Conservation (phyloP, 2,797 vertebrate species). For the Eospalax fontanierii region DNA sequence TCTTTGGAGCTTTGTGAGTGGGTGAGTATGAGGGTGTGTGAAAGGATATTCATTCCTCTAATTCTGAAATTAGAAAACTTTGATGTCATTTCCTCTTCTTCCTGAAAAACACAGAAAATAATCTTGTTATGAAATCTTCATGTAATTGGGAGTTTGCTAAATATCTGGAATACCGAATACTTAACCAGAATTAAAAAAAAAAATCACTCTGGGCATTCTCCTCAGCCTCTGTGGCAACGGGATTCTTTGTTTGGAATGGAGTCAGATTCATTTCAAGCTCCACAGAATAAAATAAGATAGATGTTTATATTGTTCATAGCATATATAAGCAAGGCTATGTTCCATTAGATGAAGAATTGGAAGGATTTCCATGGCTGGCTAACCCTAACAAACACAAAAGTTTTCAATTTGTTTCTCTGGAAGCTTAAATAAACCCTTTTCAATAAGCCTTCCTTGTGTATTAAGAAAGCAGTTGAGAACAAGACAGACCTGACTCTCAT, state of each 20-base stretch:
- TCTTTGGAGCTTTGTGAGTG: neutral
- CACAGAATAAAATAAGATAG: neutral
- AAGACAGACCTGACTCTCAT: neutral
- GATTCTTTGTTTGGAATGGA: neutral
- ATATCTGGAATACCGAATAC: neutral
- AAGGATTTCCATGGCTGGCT: neutral
- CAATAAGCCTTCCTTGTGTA: neutral
- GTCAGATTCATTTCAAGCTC: neutral
- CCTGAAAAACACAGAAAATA: slow-evolving; percentile 52
- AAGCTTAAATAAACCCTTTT: neutral
- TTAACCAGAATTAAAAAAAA: neutral
- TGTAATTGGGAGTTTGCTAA: slow-evolving; percentile 52
- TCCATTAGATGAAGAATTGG: slow-evolving; percentile 32
- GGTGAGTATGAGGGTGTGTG: slow-evolving; percentile 2
- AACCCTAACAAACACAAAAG: neutral
- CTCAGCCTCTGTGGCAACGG: neutral
- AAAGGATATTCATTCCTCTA: slow-evolving; percentile 72
- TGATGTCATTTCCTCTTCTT: slow-evolving; percentile 72
- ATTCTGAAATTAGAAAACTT: slow-evolving; percentile 74
- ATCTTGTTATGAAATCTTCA: slow-evolving; percentile 46
- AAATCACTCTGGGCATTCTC: neutral
- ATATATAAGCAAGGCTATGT: neutral
- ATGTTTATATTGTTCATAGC: neutral
- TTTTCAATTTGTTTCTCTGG: neutral
- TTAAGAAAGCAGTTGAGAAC: neutral